Conservation (phyloP, 2,888 invertebrate species). For the Chaitophorus viminalis region DNA sequence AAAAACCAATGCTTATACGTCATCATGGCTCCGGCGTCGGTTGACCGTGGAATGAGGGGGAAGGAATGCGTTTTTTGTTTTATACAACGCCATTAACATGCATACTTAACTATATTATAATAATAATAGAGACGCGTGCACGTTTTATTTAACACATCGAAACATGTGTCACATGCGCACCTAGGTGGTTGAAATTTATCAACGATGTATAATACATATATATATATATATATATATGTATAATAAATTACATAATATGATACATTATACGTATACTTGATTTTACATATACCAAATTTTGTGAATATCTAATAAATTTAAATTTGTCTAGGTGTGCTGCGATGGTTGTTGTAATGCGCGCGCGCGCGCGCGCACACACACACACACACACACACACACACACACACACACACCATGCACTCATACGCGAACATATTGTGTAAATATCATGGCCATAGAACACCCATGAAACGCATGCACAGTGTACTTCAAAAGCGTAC, state of each 20-base stretch:
- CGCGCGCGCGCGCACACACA: too few relatives aligned
- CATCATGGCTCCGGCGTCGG: neutral
- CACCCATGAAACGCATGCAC: neutral
- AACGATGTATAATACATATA: neutral
- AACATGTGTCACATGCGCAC: neutral
- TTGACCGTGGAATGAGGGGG: neutral
- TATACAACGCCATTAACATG: too few relatives aligned
- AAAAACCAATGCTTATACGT: neutral
- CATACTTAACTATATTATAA: too few relatives aligned
- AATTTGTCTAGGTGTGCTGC: neutral
- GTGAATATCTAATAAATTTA: slow-evolving; percentile 24
- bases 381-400: neutral
- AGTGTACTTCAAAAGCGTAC: too few relatives aligned
- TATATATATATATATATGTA: neutral
- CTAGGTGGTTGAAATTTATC: slow-evolving; percentile 21
- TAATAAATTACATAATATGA: too few relatives aligned
- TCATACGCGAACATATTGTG: neutral
- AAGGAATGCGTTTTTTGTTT: too few relatives aligned
- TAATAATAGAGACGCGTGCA: too few relatives aligned
- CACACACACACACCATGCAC: too few relatives aligned
- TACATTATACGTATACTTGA: too few relatives aligned
- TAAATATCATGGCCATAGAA: neutral
- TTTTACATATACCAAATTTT: too few relatives aligned
- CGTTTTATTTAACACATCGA: neutral
- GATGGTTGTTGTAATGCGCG: neutral